Evolutionary conservation across 2,888 invertebrate genomes (phyloP), one percentile per base, ranked within the genome.

Genomic region (Troides helena): DNA sequence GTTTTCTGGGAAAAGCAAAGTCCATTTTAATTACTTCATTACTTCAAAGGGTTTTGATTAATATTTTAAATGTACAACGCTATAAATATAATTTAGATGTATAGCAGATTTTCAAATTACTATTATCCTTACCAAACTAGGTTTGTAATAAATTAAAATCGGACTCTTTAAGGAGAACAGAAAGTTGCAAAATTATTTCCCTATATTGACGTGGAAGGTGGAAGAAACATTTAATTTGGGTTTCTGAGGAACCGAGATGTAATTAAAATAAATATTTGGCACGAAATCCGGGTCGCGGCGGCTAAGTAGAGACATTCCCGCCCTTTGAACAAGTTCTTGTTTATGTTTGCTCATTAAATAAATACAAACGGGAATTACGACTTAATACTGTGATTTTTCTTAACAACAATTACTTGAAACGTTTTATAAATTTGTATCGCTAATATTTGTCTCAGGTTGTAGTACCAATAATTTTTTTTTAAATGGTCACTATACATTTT

Each of bases 241-340:
- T 85, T 86, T 84, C 85, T 83, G 85, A 86, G 85, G 81, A 85
- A 85, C 85, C 81, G 82, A 85, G 87, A 85, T 86, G 88, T 90
- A 90, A 92, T 90, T 92, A 90, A 90, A 90, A 90, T 90, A 91
- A 92, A 90, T 91, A 92, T 91, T 92, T 90, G 90, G 86, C 88
- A 84, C 85, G 82, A 87, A 90, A 91, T 90, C 89, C 85, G 87
- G 89, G 89, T 86, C 85, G 84, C 81, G 80, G 88, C 81, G 89
- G 90, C 90, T 90, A 89, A 87, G 88, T 85, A 84, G 86, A 88
- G 89, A 88, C 89, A 87, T 90, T 89, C 83, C 83, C 84, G 87
- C 88, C 89, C 91, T 91, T 91, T 92, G 91, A 90, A 86, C 86
- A 88, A 91, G 83, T 91, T 89, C 84, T 86, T 91, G 90, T 92